Percentiles rank a stretch among this genome's conserved stretches.
phyloP scores from a whole-genome alignment of 2,797 vertebrate species.

The Micropoecilia bifurca region DNA sequence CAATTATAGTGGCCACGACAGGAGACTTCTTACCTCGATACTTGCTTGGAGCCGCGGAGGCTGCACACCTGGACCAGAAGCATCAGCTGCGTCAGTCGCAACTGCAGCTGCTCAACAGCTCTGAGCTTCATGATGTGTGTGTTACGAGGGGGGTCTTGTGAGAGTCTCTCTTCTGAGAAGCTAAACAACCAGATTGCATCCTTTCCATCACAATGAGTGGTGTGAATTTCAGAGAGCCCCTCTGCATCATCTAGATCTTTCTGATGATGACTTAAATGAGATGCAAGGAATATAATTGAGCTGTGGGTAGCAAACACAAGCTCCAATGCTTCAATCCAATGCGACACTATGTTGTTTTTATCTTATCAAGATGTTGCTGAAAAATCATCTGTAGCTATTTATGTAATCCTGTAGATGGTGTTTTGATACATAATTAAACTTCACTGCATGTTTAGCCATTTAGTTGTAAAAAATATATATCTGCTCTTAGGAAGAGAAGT shows the following conservation, averaged over 20 bases:
- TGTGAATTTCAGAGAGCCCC: conserved; percentile 33
- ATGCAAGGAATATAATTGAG: conserved; percentile 3
- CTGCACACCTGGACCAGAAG: conserved; percentile 62
- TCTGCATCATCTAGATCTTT: conserved; percentile 8
- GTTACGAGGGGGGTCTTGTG: conserved; percentile 26
- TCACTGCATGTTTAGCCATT: not conserved
- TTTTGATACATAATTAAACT: no score
- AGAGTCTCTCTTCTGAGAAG: conserved; percentile 51
- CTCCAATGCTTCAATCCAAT: no score
- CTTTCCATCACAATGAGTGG: conserved; percentile 38
- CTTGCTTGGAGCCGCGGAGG: conserved; percentile 35
- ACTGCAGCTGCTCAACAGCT: conserved; percentile 61
- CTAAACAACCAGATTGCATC: conserved; percentile 58
- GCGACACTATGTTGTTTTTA: not conserved
- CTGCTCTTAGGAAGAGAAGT: not conserved
- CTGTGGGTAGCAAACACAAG: not conserved
- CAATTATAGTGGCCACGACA: conserved; percentile 49
- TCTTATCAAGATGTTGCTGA: not conserved
- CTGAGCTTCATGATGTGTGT: conserved; percentile 52
- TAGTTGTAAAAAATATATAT: not conserved
- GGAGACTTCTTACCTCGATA: conserved; percentile 22
- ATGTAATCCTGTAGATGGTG: no score
- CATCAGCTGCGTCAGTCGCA: conserved; percentile 57
- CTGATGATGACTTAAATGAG: conserved; percentile 5
- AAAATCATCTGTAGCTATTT: not conserved